Evolutionary conservation across 2,888 invertebrate genomes (phyloP), one percentile per base, ranked within the genome.

Genomic region (Mystacides longicornis): DNA sequence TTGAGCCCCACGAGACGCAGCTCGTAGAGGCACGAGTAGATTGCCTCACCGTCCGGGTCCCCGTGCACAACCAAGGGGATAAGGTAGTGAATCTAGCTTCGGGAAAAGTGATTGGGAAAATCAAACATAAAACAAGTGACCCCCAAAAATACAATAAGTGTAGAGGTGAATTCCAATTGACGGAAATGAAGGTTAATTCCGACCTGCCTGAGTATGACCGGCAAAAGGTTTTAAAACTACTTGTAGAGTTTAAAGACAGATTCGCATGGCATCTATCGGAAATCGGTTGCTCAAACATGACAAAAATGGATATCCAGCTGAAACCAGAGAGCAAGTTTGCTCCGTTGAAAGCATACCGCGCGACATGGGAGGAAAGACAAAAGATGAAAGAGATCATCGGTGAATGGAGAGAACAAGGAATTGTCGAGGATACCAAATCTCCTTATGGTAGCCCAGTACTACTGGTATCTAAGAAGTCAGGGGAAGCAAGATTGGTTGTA

Each of bases 371-470:
- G 16, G 43, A 43, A 18, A 43, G 43, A n/a, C 43, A 43, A 16
- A 11, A 43, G 16, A 43, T 43, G 43, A 43, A 43, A 16, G 18
- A 11, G 5, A 43, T 43, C 18, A 43, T 43, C 18, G 43, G 43
- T 5, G 43, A 43, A 43, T 43, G 43, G 43, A 5, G 43, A 43
- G 43, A 43, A 43, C 9, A 43, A n/a, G 43, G 43, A 18, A 43
- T 43, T 14, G 43, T 43, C 4, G 43, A 43, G 16, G 43, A 43
- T n/a, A 43, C 43, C 16, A 43, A 43, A 18, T 43, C 43, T 14
- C 43, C 43, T 43, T 43, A 43, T 43, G 43, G 43, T 14, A 43
- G 43, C 43, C 43, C 43, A 11, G 43, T 43, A 5, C 16, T 43
- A 43, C 43, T 43, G 7, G 43, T 43, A 18, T 16, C 14, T 14